Conservation (phyloP, 2,797 vertebrate genomes). For the Cossypha caffra region DNA sequence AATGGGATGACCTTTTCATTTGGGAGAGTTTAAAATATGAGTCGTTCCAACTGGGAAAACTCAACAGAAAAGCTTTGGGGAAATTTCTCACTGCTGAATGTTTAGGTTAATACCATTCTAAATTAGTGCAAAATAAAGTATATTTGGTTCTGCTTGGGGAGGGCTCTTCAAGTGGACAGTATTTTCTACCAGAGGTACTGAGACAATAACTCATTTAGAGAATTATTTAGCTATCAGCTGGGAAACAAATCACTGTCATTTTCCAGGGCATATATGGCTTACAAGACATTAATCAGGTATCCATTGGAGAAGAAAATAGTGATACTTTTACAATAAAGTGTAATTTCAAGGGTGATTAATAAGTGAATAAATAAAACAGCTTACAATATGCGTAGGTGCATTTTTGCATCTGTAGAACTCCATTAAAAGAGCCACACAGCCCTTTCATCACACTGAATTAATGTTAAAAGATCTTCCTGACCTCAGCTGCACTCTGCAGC, state of each 20-base stretch:
- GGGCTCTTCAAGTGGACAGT: not conserved
- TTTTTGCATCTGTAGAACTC: not conserved
- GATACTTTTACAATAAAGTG: constrained; percentile 12
- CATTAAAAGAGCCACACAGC: not conserved
- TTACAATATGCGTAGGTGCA: not conserved
- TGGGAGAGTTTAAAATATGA: not conserved
- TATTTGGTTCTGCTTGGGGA: not conserved
- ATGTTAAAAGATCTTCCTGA: not conserved
- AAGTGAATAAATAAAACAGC: constrained; percentile 35
- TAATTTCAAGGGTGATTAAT: constrained; percentile 49
- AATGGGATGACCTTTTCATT: constrained; percentile 8
- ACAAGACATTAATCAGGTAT: constrained; percentile 22
- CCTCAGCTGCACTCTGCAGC: not conserved
- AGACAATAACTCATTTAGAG: not conserved
- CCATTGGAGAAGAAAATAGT: constrained; percentile 17
- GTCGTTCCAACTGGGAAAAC: not conserved
- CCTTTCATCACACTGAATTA: not conserved
- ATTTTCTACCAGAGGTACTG: not conserved
- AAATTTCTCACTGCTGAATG: not conserved
- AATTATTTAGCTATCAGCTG: constrained; percentile 16
- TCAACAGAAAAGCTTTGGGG: not conserved
- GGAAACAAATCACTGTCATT: not conserved
- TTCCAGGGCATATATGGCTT: not conserved
- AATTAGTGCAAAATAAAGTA: not conserved
- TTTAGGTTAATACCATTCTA: not conserved